Base-by-base conservation (phyloP, 2,888 invertebrate genomes). In the Temnothorax unifasciatus region DNA sequence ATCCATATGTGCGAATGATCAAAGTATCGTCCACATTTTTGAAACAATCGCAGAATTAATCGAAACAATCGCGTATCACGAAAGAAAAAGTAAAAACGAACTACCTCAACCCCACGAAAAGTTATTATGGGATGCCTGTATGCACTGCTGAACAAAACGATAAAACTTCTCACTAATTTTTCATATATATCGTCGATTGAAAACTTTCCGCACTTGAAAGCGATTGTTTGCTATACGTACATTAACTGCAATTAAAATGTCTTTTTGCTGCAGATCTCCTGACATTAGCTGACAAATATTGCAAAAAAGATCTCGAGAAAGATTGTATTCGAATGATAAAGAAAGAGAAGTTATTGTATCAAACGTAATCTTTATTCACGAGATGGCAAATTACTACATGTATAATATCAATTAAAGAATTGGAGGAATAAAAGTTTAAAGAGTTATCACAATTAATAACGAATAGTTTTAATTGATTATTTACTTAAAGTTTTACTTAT, bases 61-160 rank as follows among this genome's bases (percentile, higher is more conserved):
- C 54, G 44, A 6, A 6, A 34, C 8, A 41, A 66, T 77, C 54
- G 44, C 5, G 15, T 21, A 34, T 77, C 50, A 18, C 9, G 52
- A 64, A 54, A 52, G 25, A 71, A 59, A 18, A 64, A 57, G 41
- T 34, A 34, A 38, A 86, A 90, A 84, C 74, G 52, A 84, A 83
- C 90, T 89, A 89, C 90, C 89, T 89, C 90, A 90, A 73, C 76
- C 66, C 59, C 77, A 81, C 57, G 81, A 85, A 83, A 73, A 74
- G 6, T 76, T 82, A 71, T 64, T 54, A 38, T 44, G 15, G 2
- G 13, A 64, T 41, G 13, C 11, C 21, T 38, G n/a, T 54, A 52
- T 41, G 34, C 29, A n/a, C 25, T 66, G 15, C 38, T 54, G 52
- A 34, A 54, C 41, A 41, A 54, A 5, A 69, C 41, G 38, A 41